Conservation (phyloP, 2,113 vertebrate genomes). For the Scytalopus superciliaris region DNA sequence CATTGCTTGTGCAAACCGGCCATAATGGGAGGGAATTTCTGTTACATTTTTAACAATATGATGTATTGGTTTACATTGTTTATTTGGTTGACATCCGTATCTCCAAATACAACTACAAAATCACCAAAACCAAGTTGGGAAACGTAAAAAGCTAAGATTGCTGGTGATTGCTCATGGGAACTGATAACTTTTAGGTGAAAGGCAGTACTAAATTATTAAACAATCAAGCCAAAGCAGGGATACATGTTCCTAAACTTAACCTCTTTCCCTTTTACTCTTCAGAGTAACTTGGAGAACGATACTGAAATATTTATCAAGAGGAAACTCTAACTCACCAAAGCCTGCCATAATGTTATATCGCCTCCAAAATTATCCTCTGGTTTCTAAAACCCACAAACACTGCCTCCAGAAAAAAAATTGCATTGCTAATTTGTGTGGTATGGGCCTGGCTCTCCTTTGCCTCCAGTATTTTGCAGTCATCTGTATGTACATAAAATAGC, state of each 20-base stretch:
- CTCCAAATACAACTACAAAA: background rate
- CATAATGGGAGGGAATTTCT: background rate
- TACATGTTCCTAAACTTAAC: background rate
- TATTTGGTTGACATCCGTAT: background rate
- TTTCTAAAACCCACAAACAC: background rate
- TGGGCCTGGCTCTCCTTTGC: background rate
- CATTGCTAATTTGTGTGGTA: background rate
- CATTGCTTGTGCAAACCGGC: background rate
- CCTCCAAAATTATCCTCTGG: background rate
- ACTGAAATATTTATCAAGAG: background rate
- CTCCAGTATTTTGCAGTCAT: background rate
- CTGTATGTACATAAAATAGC: background rate
- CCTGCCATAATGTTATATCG: background rate
- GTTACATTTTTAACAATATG: background rate
- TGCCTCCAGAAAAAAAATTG: background rate
- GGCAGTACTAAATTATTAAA: background rate
- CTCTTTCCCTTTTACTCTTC: background rate
- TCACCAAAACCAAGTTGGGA: background rate
- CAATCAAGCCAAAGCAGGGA: background rate
- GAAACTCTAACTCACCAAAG: background rate
- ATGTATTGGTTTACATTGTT: background rate
- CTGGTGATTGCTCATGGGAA: background rate
- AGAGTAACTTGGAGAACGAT: constrained; percentile 16
- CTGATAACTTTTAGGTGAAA: background rate
- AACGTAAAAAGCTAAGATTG: background rate